Percentiles rank a stretch among this genome's conserved stretches.
These are phyloP conservation scores for Syrista parreyssii DNA, from an alignment of 2,888 invertebrate genomes.

Conservation along the genomic window DNA sequence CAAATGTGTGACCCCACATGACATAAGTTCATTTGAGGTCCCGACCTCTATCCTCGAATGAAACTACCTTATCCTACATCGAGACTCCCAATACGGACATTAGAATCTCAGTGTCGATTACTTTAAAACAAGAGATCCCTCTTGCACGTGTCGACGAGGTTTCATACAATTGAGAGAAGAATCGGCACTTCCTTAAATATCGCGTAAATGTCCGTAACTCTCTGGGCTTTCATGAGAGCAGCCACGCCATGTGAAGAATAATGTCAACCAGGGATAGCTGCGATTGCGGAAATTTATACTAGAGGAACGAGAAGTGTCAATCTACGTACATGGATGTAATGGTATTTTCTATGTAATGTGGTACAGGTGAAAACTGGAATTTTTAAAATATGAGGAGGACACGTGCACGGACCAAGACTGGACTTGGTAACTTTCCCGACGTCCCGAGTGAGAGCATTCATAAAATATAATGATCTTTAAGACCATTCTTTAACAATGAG, in stretches of 20 bases:
- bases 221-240: neutral
- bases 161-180: neutral
- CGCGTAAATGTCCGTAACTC: neutral
- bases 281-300: neutral
- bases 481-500: neutral
- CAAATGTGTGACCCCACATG: neutral
- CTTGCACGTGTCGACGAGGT: neutral
- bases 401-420: neutral
- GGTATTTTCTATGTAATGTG: neutral
- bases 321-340: neutral
- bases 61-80: neutral
- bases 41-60: neutral
- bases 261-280: neutral
- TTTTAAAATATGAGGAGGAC: neutral
- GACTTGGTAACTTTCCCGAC: neutral
- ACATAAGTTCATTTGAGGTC: neutral
- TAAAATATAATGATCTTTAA: neutral
- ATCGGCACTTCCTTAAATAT: neutral
- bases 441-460: neutral
- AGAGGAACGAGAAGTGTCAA: neutral
- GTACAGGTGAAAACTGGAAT: neutral
- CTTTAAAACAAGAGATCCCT: neutral
- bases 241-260: neutral
- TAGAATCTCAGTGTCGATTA: neutral
- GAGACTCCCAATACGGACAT: neutral